Percentiles rank a stretch among this genome's conserved stretches.
Evolutionary conservation across 2,797 vertebrate species (phyloP).

Genomic region (Perodicticus potto): DNA sequence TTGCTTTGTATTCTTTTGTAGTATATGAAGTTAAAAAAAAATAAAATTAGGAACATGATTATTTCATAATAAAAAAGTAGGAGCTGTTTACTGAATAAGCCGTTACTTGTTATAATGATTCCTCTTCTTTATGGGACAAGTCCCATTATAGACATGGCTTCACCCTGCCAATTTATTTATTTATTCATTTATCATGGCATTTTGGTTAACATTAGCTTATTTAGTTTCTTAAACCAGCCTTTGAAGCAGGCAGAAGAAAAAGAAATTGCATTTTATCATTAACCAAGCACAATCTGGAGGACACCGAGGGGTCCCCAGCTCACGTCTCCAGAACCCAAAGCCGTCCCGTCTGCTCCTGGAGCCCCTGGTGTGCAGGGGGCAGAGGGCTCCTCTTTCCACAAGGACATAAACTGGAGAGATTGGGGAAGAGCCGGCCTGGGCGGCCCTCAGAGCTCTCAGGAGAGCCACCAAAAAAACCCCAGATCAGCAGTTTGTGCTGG

Average conservation of each 20-base stretch:
- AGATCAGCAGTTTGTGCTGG: neutral
- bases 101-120: neutral
- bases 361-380: neutral
- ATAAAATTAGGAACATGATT: neutral
- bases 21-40: neutral
- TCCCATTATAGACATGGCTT: neutral
- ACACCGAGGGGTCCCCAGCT: neutral
- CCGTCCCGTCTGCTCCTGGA: neutral
- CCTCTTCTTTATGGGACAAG: neutral
- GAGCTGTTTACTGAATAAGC: neutral
- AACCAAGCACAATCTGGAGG: neutral
- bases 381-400: neutral
- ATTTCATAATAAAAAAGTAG: neutral
- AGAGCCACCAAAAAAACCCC: neutral
- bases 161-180: neutral
- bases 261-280: neutral
- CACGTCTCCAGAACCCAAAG: neutral
- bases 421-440: neutral
- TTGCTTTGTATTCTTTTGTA: neutral
- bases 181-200: neutral
- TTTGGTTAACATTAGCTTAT: neutral
- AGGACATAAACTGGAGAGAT: neutral
- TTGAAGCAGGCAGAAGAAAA: neutral
- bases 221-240: neutral
- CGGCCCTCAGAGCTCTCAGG: neutral